Evolutionary conservation across 2,797 vertebrate genomes (phyloP), one percentile per base, ranked within the genome.

Genomic region (Mustela erminea): DNA sequence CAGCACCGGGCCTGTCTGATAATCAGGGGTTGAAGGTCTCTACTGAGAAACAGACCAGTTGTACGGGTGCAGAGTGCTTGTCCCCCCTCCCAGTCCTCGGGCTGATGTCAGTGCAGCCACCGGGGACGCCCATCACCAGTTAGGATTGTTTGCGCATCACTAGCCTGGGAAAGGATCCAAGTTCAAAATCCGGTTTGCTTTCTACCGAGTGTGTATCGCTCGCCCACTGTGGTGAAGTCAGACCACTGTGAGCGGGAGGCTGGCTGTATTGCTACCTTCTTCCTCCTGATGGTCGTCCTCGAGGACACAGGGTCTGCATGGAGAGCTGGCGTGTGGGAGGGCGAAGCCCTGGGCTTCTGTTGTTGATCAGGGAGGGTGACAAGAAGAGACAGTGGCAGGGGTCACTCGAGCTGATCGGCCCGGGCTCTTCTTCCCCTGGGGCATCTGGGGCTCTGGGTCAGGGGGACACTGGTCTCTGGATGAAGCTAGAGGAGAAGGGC

Each of bases 401-500:
- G 32, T 21, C 6, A 1, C 21, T 60, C 3, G 49, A 41, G 46
- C 38, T 54, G 7, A 49, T 8, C 4, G 1, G 3, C 35, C 13
- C 7, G 4, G 27, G 70, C 66, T 49, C 4, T 64, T 49, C 58
- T 56, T 13, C n/a, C 77, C 20, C 2, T 3, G 13, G 20, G 12
- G 66, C 23, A 1, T 54, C 7, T 2, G 20, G 58, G 52, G 29
- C 56, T 27, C n/a, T 25, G 35, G 58, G 43, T 46, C 46, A 10
- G 15, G 5, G 14, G 52, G 74, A 74, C 21, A 5, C 6, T 3
- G 4, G 1, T 38, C 11, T 41, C 0, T 0, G 0, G 25, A 6
- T 13, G 7, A 5, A 41, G 56, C 7, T 52, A 27, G 77, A 60
- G 32, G 11, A 9, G 68, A 32, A 41, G 56, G 80, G 29, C 3